Percentiles rank a stretch among this genome's conserved stretches.
These are phyloP conservation scores for Ophioninae sp. DNA, from an alignment of 2,888 invertebrate species.

Conservation along the genomic window DNA sequence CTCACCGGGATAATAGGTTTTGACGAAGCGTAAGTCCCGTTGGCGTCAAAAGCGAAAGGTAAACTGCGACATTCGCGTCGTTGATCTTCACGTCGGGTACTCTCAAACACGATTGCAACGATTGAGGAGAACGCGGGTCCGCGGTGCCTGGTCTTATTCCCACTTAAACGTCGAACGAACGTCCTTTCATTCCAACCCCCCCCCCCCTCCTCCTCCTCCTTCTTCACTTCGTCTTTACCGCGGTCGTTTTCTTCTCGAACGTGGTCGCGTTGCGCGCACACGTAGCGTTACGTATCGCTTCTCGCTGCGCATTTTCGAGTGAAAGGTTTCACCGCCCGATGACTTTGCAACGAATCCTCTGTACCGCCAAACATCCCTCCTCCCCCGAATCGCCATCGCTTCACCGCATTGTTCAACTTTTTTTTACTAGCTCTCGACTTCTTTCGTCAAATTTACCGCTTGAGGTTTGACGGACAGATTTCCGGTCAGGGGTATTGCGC, in stretches of 20 bases:
- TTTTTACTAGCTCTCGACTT: background rate
- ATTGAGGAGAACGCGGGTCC: background rate
- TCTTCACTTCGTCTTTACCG: background rate
- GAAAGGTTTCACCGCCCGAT: constrained; percentile 48
- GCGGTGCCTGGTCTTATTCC: background rate
- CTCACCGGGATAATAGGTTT: background rate
- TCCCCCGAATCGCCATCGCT: background rate
- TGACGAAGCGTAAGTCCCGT: background rate
- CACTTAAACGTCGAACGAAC: background rate
- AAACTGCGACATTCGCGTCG: background rate
- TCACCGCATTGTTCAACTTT: constrained; percentile 7
- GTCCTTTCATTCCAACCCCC: background rate
- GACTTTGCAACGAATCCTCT: constrained; percentile 19
- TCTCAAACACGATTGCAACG: background rate
- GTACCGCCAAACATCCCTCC: background rate
- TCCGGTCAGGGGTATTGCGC: background rate
- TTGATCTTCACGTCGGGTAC: background rate
- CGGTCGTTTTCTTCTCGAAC: constrained; percentile 29
- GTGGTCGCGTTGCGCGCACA: background rate
- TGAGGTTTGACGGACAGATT: background rate
- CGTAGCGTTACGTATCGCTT: constrained; percentile 15
- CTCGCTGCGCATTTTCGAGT: constrained; percentile 42
- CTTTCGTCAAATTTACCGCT: background rate
- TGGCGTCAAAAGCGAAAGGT: background rate
- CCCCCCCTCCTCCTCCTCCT: background rate